Evolutionary conservation across 1,140 invertebrate species (phyloP), one percentile per base, ranked within the genome.

Genomic region (Cecropterus lyciades): DNA sequence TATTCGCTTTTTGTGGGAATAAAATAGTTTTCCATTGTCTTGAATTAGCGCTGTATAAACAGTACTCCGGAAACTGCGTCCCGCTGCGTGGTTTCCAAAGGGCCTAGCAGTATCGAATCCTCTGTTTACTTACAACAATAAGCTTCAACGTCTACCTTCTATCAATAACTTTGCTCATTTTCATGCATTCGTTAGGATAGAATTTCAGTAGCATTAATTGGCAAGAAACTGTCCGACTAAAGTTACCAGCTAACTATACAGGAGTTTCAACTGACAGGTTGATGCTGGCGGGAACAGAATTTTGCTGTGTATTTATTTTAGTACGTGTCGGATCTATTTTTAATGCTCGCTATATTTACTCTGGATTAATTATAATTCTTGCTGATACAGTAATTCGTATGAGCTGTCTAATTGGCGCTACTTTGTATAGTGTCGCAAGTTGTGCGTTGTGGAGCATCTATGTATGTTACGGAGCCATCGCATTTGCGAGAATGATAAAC

Each of bases 1-100:
- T 78, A 73, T 75, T 67, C 55, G 69, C 69, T 67, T 67, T 65
- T 72, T 77, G 75, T 78, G 73, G 73, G 70, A 78, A 77, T 69
- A 72, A 60, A 60, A 60, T 48, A 46, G 63, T 40, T 74, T 63
- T 56, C 67, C 48, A 65, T 71, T 70, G 66, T 66, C 43, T 70
- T 73, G 59, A 75, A 73, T 69, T 76, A 69, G 40, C 65, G 67
- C 56, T 60, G 56, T 60, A 60, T 17, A 60, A 60, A 60, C 56
- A 60, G 42, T 46, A 60, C 7, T 43, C 56, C 43, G 56, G 56
- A 60, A 60, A 60, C 55, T 45, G 42, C 56, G 56, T 60, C 56
- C 56, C 56, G 56, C 56, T 48, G 56, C 14, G 56, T 60, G 56
- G 15, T 60, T 59, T 60, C 45, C 56, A 24, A 60, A 48, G 56